A percentile compares a stretch with the other conserved stretches of the same genome.
phyloP scores from a whole-genome alignment of 2,113 vertebrate genomes.

The Theropithecus gelada region DNA sequence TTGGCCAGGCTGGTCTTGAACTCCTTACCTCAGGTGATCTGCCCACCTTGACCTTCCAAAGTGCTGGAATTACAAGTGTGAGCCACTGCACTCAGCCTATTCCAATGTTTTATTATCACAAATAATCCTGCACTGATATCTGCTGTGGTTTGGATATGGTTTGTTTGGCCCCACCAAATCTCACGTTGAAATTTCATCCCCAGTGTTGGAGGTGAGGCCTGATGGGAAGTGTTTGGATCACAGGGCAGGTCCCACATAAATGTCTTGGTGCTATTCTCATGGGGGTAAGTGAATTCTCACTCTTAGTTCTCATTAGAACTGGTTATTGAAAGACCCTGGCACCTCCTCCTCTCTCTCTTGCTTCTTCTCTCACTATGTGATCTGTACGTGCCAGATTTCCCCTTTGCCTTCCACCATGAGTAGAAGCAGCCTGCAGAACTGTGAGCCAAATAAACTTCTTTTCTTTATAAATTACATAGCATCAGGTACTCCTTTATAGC shows the following conservation, averaged over 20 bases:
- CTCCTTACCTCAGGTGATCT: no score
- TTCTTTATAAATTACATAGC: neutral
- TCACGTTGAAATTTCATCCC: neutral
- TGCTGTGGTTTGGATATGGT: neutral
- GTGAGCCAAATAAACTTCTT: neutral
- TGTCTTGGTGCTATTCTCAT: neutral
- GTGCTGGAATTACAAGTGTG: no score
- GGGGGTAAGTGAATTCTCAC: neutral
- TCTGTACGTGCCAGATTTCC: neutral
- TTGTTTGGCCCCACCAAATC: neutral
- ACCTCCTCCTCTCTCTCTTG: neutral
- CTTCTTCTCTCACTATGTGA: no score
- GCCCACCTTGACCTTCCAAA: no score
- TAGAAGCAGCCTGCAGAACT: neutral
- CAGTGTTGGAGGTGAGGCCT: neutral
- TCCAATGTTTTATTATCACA: neutral
- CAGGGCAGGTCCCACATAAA: neutral
- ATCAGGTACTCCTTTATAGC: neutral
- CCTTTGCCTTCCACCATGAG: neutral
- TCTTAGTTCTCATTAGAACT: neutral
- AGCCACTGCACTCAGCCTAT: neutral
- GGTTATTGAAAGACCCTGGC: neutral
- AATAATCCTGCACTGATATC: neutral
- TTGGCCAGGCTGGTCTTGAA: no score
- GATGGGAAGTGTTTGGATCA: neutral